Base-by-base conservation (phyloP, 2,797 vertebrate genomes). In the Xenopus petersii region DNA sequence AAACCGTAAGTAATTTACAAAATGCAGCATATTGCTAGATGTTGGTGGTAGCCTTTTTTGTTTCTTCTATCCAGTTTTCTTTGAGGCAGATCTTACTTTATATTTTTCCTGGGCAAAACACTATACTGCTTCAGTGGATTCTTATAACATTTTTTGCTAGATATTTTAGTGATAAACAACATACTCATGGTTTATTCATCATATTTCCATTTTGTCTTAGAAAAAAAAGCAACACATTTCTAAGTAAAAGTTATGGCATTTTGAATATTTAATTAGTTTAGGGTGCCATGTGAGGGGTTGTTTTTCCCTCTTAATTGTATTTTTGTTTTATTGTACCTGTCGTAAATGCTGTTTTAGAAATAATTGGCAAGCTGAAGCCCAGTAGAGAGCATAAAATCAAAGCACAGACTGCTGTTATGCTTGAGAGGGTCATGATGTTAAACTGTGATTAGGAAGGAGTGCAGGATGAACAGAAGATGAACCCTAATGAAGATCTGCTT, bases 1-100 rank as follows among this genome's bases (percentile, higher is more conserved):
- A 98, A 99, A 91, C 98, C 98, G 98, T 99, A 85, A 95, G 97
- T 94, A 81, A 82, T 78, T 77, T 42, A 42, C 36, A 42, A 42
- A 30, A 2, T 30, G 26, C 4, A 4, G 26, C 26, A 30, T 30
- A 30, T 42, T 7, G 36, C 36, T 3, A 9, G 36, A 9, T 42
- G 5, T 42, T 42, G 36, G 5, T 42, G 36, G 36, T 42, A 42
- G 36, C 36, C 26, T 42, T 42, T 42, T 42, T 42, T 42, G 36
- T 42, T 42, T 42, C 36, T 42, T 42, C 36, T 42, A 42, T 42
- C 36, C 8, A 42, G 3, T 42, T 42, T 42, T 1, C 5, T 42
- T 42, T 42, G 36, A 42, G 36, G 36, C 36, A 42, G 36, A 42
- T 42, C 36, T 42, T 42, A 7, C 36, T 5, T 42, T 5, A 42